A percentile compares a stretch with the other conserved stretches of the same genome.
Conservation (phyloP, 1,140 invertebrate genomes). For the Sweltsa coloradensis region DNA sequence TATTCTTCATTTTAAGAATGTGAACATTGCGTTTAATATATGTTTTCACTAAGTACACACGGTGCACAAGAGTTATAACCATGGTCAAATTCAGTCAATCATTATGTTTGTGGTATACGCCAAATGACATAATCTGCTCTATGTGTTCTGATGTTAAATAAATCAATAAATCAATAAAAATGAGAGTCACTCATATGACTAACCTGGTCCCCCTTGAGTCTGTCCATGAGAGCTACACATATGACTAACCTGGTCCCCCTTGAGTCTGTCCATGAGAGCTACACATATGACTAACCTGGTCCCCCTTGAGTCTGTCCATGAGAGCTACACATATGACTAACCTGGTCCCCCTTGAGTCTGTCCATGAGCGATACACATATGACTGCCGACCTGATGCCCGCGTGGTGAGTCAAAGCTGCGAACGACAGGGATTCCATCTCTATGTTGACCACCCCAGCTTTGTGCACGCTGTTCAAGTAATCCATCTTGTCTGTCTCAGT, state of each 20-base stretch:
- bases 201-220: conserved; percentile 90
- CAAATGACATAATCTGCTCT: no score
- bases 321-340: conserved; percentile 73
- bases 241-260: conserved; percentile 77
- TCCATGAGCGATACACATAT: conserved; percentile 91
- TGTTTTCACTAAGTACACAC: no score
- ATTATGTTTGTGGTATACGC: no score
- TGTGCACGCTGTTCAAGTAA: conserved; percentile 65
- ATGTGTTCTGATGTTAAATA: no score
- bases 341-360: conserved; percentile 87
- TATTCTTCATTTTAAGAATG: no score
- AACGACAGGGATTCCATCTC: conserved; percentile 96
- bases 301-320: conserved; percentile 85
- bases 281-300: conserved; percentile 80
- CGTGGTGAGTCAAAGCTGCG: conserved; percentile 84
- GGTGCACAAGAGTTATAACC: no score
- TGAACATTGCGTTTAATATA: no score
- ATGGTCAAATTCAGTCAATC: no score
- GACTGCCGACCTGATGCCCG: conserved; percentile 85
- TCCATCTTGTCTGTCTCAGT: conserved; percentile 78
- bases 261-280: conserved; percentile 80
- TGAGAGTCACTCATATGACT: no score
- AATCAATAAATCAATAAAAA: no score
- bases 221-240: conserved; percentile 87
- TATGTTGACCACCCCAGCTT: conserved; percentile 82